Conservation (phyloP, 2,797 vertebrate species). For the Urosaurus nigricauda region DNA sequence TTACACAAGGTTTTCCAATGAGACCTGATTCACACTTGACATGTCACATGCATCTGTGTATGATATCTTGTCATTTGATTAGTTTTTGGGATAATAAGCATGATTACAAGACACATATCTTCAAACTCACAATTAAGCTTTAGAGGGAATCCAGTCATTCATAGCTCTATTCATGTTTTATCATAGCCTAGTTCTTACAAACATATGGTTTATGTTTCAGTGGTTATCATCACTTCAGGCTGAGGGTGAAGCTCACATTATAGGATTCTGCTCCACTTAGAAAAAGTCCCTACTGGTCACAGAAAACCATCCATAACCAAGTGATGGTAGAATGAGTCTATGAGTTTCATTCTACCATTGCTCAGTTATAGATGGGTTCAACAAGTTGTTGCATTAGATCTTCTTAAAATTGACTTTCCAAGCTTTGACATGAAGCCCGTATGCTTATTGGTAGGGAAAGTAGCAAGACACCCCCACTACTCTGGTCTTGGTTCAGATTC, state of each 20-base stretch:
- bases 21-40: not conserved
- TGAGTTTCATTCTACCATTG: no score
- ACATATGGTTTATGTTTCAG: not conserved
- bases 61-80: not conserved
- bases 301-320: not conserved
- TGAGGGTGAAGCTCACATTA: not conserved
- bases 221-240: not conserved
- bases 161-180: not conserved
- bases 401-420: no score
- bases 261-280: not conserved
- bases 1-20: not conserved
- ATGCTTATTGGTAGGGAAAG: not conserved
- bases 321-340: no score
- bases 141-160: not conserved
- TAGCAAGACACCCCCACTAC: no score
- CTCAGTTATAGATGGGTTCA: no score
- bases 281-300: not conserved
- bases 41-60: not conserved
- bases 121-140: not conserved
- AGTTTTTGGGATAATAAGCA: not conserved
- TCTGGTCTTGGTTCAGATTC: no score
- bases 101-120: not conserved
- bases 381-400: no score
- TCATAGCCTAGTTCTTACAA: not conserved
- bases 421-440: not conserved